Evolutionary conservation across 2,797 vertebrate genomes (phyloP).

Genomic region (Lagodon rhomboides): DNA sequence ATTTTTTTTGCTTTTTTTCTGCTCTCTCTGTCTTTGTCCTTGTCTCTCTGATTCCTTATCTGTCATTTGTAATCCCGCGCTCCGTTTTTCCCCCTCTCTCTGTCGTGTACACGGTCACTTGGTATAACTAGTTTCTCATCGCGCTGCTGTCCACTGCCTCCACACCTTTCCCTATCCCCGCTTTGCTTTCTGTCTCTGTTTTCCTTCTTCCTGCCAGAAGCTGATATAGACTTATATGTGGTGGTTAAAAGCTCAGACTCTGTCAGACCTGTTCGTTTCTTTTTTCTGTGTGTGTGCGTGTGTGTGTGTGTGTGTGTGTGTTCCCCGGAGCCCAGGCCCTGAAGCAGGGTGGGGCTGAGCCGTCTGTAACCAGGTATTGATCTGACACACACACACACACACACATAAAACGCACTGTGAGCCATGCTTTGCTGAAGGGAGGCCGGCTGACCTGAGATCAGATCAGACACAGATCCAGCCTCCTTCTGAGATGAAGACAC

Average conservation of each 20-base stretch:
- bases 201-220: constrained; percentile 21
- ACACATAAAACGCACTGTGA: constrained; percentile 29
- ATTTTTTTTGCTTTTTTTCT: constrained; percentile 44
- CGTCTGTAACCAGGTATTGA: constrained; percentile 75
- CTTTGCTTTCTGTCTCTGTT: neutral
- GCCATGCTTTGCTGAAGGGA: constrained; percentile 37
- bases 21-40: constrained; percentile 51
- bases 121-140: constrained; percentile 31
- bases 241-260: constrained; percentile 38
- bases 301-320: constrained; percentile 22
- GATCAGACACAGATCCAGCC: constrained; percentile 61
- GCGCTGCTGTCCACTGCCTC: constrained; percentile 15
- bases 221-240: constrained; percentile 24
- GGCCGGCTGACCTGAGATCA: constrained; percentile 59
- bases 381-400: constrained; percentile 50
- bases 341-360: constrained; percentile 53
- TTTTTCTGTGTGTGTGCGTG: constrained; percentile 8
- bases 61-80: constrained; percentile 49
- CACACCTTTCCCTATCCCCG: neutral
- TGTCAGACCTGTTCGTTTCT: constrained; percentile 16
- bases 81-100: neutral
- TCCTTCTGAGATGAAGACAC: constrained; percentile 51
- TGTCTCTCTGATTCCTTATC: constrained; percentile 62
- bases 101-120: constrained; percentile 29
- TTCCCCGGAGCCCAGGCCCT: constrained; percentile 26